Evolutionary conservation across 2,888 invertebrate species (phyloP), one percentile per base, ranked within the genome.

Genomic region (Eupithecia inturbata): DNA sequence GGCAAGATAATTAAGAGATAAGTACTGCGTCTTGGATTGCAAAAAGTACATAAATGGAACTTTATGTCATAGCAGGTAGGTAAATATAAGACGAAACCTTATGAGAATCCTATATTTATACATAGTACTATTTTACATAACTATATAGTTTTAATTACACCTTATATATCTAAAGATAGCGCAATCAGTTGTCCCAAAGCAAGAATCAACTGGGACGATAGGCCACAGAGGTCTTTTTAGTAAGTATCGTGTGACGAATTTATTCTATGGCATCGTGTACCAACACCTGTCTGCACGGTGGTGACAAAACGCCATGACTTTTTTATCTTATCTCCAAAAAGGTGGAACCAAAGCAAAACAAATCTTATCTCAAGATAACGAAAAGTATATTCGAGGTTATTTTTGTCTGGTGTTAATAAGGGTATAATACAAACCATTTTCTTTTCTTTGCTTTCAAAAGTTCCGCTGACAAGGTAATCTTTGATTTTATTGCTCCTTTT

Each of bases 391-490:
- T 82, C 63, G 70, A 45, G 67, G 71, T 79, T 79, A 79, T 72
- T 81, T 83, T 82, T 77, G 79, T 77, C 80, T 82, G 83, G 88
- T 89, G 91, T 91, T 92, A 92, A 92, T 93, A 92, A 87, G 85
- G 82, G 81, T 81, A 84, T 87, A 87, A 86, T 87, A 84, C 81
- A 80, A 75, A 78, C 76, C 78, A 74, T 79, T 84, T 81, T 82
- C 83, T 82, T 85, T 84, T 83, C 80, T 83, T 82, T 73, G 49
- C 49, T 70, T 36, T 41, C 78, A 77, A 82, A 79, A 83, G 85
- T 85, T 84, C 79, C 78, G 75, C 74, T 70, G 83, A 85, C 87
- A 86, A 82, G 78, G 78, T 82, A 80, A 84, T 84, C 80, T 75
- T 70, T 69, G 77, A 74, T 76, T 80, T 83, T 83, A 80, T 76